phyloP scores from a whole-genome alignment of 2,797 vertebrate species.

The Heliangelus exortis region DNA sequence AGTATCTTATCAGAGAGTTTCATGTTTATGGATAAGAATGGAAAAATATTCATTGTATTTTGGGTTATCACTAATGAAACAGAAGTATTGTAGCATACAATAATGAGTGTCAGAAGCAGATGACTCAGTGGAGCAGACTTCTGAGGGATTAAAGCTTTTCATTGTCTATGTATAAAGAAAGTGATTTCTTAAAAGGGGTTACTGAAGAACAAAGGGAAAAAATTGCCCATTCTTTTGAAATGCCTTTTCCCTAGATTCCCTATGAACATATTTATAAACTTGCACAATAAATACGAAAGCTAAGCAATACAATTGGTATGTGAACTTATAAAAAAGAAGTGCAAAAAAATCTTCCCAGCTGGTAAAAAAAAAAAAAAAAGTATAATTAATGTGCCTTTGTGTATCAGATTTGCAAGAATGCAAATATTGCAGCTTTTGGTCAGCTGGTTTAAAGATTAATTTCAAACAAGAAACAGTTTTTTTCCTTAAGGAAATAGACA shows the following conservation, averaged over 20 bases:
- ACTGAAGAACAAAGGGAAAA: conserved; percentile 15
- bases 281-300: conserved; percentile 15
- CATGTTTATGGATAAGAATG: not conserved
- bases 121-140: not conserved
- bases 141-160: conserved; percentile 4
- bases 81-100: not conserved
- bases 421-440: conserved; percentile 72
- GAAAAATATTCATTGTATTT: not conserved
- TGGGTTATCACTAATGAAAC: not conserved
- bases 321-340: conserved; percentile 53
- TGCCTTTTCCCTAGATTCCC: not conserved
- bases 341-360: conserved; percentile 67
- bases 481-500: conserved; percentile 69
- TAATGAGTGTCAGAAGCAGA: not conserved
- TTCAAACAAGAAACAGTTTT: conserved; percentile 64
- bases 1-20: not conserved
- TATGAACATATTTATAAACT: conserved; percentile 9
- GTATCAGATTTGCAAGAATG: conserved; percentile 76
- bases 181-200: not conserved
- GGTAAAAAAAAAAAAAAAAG: conserved; percentile 47
- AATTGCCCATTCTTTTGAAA: not conserved
- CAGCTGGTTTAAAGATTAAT: conserved; percentile 74
- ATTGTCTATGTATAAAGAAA: not conserved
- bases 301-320: conserved; percentile 51
- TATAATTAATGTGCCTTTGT: conserved; percentile 77